Percentiles rank a stretch among this genome's conserved stretches.
phyloP scores from a whole-genome alignment of 2,113 vertebrate species.

The Paralichthys olivaceus region DNA sequence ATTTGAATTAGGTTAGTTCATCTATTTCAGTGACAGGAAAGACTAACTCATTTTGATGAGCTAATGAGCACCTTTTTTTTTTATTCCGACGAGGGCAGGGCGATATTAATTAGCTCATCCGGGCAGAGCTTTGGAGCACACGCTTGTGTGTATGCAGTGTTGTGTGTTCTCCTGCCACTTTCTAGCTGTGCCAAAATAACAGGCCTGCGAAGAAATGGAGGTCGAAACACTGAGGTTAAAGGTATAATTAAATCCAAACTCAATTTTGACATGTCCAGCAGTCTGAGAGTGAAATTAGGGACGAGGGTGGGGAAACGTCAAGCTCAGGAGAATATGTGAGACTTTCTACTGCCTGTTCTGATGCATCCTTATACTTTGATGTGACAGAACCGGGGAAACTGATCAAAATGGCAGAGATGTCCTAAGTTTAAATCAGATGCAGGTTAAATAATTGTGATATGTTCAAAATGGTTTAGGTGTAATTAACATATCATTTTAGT shows the following conservation, averaged over 20 bases:
- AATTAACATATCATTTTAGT: background rate
- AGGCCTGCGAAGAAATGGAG: conserved; percentile 66
- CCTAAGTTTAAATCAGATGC: conserved; percentile 28
- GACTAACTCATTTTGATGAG: conserved; percentile 25
- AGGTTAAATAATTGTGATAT: conserved; percentile 1
- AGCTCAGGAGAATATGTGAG: conserved; percentile 42
- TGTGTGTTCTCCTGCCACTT: conserved; percentile 46
- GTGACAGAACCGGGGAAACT: conserved; percentile 49
- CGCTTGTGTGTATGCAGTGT: background rate
- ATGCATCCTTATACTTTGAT: conserved; percentile 60
- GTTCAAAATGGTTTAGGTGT: background rate
- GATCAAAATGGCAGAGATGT: conserved; percentile 53
- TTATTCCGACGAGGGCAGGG: conserved; percentile 58
- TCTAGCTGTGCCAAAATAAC: conserved; percentile 52
- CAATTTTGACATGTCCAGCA: conserved; percentile 68
- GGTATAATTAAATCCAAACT: conserved; percentile 78
- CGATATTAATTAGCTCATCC: conserved; percentile 68
- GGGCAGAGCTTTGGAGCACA: conserved; percentile 46
- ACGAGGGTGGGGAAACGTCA: conserved; percentile 32
- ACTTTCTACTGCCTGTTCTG: conserved; percentile 46
- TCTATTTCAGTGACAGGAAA: conserved; percentile 46
- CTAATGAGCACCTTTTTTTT: conserved; percentile 51
- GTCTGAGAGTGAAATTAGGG: conserved; percentile 57
- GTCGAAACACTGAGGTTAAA: conserved; percentile 75
- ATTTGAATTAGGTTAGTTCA: conserved; percentile 65